Conservation (phyloP, 2,888 invertebrate genomes). For the Rhaphigaster nebulosa region DNA sequence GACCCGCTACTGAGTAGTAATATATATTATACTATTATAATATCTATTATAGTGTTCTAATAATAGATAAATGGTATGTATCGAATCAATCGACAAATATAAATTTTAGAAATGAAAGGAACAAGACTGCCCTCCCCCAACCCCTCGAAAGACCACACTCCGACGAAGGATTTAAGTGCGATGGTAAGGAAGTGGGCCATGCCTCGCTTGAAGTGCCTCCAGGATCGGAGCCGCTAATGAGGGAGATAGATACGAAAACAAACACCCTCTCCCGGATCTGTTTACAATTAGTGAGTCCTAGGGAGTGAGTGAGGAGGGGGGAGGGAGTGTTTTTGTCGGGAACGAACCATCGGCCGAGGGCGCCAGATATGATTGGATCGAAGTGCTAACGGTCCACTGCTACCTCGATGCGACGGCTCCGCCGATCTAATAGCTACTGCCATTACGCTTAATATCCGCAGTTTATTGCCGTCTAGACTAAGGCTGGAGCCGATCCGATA, state of each 20-base stretch:
- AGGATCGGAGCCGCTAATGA: not conserved
- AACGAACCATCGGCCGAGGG: not conserved
- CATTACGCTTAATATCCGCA: not conserved
- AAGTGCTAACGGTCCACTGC: not conserved
- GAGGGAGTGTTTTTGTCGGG: not conserved
- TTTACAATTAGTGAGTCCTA: slow-evolving; percentile 10
- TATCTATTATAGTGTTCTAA: too few species aligned
- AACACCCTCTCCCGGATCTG: slow-evolving; percentile 15
- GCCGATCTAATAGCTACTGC: not conserved
- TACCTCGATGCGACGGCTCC: not conserved
- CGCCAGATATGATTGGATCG: slow-evolving; percentile 37
- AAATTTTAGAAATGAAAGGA: too few species aligned
- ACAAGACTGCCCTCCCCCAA: not conserved
- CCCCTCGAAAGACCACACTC: not conserved
- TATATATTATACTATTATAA: too few species aligned
- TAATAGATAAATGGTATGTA: too few species aligned
- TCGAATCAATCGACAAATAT: too few species aligned
- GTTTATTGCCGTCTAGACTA: slow-evolving; percentile 32
- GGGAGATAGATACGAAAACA: not conserved
- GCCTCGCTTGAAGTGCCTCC: not conserved
- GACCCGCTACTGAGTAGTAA: too few species aligned
- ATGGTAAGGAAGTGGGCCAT: not conserved
- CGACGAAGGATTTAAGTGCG: slow-evolving; percentile 5
- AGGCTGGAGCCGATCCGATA: not conserved
- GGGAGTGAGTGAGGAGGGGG: not conserved